Conservation (phyloP, 2,113 vertebrate species). For the Cervus canadensis region DNA sequence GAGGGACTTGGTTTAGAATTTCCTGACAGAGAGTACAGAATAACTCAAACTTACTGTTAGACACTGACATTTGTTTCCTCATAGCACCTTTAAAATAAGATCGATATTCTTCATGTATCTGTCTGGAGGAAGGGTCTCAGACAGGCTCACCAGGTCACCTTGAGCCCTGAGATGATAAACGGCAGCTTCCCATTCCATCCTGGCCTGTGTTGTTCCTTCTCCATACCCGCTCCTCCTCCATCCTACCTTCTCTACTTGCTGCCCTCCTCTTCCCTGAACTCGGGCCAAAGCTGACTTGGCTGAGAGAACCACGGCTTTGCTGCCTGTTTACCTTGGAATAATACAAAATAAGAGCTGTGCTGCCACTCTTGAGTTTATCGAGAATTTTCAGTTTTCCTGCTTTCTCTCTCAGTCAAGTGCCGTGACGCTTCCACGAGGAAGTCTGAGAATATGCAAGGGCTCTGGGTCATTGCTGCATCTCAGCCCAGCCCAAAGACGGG, state of each 20-base stretch:
- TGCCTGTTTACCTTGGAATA: background rate
- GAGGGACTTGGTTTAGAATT: constrained; percentile 48
- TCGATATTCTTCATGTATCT: constrained; percentile 24
- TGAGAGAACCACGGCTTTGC: background rate
- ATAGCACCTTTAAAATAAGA: constrained; percentile 31
- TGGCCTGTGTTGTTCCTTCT: rapidly evolving
- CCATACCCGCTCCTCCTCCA: rapidly evolving
- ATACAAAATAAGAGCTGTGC: background rate
- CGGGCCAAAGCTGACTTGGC: background rate
- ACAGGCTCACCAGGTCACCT: constrained; percentile 24
- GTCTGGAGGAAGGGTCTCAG: constrained; percentile 62
- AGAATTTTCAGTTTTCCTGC: background rate
- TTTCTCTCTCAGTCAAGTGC: background rate
- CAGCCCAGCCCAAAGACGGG: too few relatives aligned
- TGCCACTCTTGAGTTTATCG: background rate
- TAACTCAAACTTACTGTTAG: constrained; percentile 13
- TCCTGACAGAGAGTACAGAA: constrained; percentile 48
- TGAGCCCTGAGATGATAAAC: background rate
- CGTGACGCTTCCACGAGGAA: rapidly evolving
- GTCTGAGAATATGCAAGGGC: background rate
- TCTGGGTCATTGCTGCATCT: too few relatives aligned
- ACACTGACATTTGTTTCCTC: constrained; percentile 25
- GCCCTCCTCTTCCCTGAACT: background rate
- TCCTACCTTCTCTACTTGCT: background rate
- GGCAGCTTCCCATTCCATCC: rapidly evolving